These are phyloP conservation scores for Tringa solitaria DNA, from an alignment of 2,113 vertebrate species.

Conservation along the genomic window DNA sequence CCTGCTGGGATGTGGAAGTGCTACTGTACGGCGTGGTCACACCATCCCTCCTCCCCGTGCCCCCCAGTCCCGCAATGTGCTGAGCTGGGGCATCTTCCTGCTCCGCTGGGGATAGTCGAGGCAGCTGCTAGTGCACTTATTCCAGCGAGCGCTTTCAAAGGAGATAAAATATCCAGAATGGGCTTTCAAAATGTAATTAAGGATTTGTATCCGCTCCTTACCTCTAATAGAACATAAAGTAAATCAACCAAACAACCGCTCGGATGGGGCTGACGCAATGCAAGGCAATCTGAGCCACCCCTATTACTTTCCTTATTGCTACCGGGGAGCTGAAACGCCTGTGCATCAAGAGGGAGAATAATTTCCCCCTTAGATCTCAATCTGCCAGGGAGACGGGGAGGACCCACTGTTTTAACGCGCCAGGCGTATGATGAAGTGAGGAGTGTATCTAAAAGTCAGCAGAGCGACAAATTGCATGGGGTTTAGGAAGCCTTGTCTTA, in stretches of 20 bases:
- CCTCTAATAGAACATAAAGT: not conserved
- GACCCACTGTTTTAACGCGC: not conserved
- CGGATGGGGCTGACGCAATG: not conserved
- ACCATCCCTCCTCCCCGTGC: not conserved
- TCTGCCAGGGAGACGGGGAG: not conserved
- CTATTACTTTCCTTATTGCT: not conserved
- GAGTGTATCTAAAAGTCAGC: constrained; percentile 11
- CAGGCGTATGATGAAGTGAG: not conserved
- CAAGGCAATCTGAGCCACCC: not conserved
- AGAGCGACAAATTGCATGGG: constrained; percentile 14
- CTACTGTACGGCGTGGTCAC: not conserved
- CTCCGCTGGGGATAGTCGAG: not conserved
- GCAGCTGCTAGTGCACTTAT: not conserved
- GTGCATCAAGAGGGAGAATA: not conserved
- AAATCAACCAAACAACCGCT: not conserved
- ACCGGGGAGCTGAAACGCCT: not conserved
- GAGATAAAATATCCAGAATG: constrained; percentile 14
- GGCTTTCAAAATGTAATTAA: constrained; percentile 22
- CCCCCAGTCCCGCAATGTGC: not conserved
- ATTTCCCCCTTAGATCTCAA: not conserved
- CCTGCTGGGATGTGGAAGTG: not conserved
- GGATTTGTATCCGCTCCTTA: constrained; percentile 8
- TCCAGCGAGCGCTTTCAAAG: not conserved
- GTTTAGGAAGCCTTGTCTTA: not conserved
- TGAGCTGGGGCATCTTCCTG: not conserved